Conservation (phyloP, 2,113 vertebrate species). For the Puma concolor region DNA sequence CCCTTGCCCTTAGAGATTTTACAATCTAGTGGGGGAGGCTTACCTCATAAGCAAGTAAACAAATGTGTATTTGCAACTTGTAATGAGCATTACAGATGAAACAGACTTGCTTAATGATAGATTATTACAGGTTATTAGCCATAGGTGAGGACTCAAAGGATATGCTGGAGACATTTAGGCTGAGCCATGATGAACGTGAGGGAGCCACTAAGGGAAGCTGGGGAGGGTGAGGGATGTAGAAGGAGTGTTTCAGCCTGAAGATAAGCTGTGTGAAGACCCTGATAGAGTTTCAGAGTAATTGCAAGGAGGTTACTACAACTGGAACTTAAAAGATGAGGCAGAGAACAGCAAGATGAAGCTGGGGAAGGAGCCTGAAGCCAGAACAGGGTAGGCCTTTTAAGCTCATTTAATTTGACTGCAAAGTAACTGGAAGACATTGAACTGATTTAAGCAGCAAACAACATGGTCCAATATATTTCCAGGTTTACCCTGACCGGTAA, state of each 20-base stretch:
- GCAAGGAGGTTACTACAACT: conserved; percentile 10
- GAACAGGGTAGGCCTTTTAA: neutral
- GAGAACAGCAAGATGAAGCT: neutral
- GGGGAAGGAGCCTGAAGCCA: neutral
- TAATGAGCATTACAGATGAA: conserved; percentile 35
- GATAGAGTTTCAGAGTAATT: neutral
- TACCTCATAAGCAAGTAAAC: neutral
- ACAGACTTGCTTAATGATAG: neutral
- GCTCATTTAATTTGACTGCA: conserved; percentile 32
- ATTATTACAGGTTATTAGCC: conserved; percentile 37
- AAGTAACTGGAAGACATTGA: neutral
- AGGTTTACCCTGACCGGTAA: neutral
- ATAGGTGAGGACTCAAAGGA: neutral
- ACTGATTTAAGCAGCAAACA: conserved; percentile 9
- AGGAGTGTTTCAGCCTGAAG: neutral
- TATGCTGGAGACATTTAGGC: neutral
- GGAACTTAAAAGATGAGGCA: neutral
- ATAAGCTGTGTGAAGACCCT: neutral
- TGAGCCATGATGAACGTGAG: conserved; percentile 34
- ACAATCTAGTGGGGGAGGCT: neutral
- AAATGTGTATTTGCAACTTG: neutral
- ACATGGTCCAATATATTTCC: neutral
- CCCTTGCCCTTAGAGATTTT: conserved; percentile 3
- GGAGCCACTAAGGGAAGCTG: neutral
- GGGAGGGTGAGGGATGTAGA: neutral